phyloP scores from a whole-genome alignment of 2,797 vertebrate genomes.

The Pampus argenteus region DNA sequence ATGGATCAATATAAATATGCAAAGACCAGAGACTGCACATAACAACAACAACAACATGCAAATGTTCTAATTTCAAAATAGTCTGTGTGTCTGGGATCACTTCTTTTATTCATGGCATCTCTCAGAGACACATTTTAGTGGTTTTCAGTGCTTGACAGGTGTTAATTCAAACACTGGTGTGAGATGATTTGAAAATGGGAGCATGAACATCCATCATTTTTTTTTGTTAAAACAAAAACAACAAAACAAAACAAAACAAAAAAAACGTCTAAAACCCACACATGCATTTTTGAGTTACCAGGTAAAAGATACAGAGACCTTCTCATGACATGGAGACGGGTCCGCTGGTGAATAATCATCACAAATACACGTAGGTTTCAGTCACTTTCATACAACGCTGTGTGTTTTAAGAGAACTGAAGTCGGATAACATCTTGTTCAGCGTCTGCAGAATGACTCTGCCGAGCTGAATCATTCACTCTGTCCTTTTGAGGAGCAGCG shows the following conservation, averaged over 20 bases:
- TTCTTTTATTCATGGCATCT: conserved; percentile 40
- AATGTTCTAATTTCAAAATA: conserved; percentile 18
- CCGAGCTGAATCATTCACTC: conserved; percentile 49
- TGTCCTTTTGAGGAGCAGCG: conserved; percentile 42
- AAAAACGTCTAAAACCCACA: conserved; percentile 2
- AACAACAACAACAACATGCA: conserved; percentile 20
- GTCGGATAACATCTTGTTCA: conserved; percentile 39
- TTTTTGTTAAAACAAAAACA: no score
- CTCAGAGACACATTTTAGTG: conserved; percentile 30
- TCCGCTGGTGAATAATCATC: conserved; percentile 32
- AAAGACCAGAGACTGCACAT: not conserved
- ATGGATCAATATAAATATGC: not conserved
- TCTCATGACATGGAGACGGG: conserved; percentile 10
- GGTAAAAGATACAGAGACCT: not conserved
- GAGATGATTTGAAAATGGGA: conserved; percentile 30
- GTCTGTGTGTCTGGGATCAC: conserved; percentile 1
- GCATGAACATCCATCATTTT: conserved; percentile 32
- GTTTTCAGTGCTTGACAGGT: conserved; percentile 50
- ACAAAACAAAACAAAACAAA: no score
- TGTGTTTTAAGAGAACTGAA: conserved; percentile 32
- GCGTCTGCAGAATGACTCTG: conserved; percentile 54
- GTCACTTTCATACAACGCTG: conserved; percentile 1
- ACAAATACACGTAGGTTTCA: conserved; percentile 21
- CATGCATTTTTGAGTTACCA: conserved; percentile 25
- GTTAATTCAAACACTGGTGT: conserved; percentile 34